A percentile compares a stretch with the other conserved stretches of the same genome.
phyloP scores from a whole-genome alignment of 2,797 vertebrate species.

The Acipenser transmontanus region DNA sequence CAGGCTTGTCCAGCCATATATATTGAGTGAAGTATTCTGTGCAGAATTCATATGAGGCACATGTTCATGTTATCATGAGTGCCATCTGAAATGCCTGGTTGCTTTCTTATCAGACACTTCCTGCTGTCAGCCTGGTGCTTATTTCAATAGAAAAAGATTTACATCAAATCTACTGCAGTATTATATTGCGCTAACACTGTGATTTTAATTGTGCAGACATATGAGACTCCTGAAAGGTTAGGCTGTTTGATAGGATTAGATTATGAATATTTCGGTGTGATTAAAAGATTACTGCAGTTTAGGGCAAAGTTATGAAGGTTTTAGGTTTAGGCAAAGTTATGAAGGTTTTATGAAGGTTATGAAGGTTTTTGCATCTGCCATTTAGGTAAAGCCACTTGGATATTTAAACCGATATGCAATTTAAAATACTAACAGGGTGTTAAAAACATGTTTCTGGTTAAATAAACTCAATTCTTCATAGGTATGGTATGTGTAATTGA shows the following conservation, averaged over 20 bases:
- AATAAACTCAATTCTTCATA: slow-evolving; percentile 47
- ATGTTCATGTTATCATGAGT: slow-evolving; percentile 57
- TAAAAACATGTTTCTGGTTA: background rate
- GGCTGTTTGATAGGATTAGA: slow-evolving; percentile 70
- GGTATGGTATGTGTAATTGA: slow-evolving; percentile 50
- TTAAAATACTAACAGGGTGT: background rate
- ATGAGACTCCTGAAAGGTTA: slow-evolving; percentile 67
- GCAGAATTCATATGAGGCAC: slow-evolving; percentile 52
- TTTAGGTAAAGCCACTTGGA: slow-evolving; percentile 39
- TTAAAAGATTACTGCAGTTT: slow-evolving; percentile 54
- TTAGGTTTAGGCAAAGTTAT: slow-evolving; percentile 32
- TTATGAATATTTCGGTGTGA: slow-evolving; percentile 65
- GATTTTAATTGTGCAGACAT: slow-evolving; percentile 74
- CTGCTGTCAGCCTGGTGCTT: slow-evolving; percentile 65
- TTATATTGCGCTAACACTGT: slow-evolving; percentile 52
- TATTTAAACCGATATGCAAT: slow-evolving; percentile 14
- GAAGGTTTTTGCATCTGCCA: slow-evolving; percentile 34
- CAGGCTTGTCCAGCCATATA: slow-evolving; percentile 21
- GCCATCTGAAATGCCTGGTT: slow-evolving; percentile 73
- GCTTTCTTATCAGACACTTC: slow-evolving; percentile 65
- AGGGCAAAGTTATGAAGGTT: slow-evolving; percentile 34
- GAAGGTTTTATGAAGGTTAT: too few species aligned
- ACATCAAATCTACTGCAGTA: slow-evolving; percentile 62
- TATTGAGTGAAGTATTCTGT: slow-evolving; percentile 44
- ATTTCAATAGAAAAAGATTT: slow-evolving; percentile 73